Evolutionary conservation across 2,888 invertebrate species (phyloP), one percentile per base, ranked within the genome.

Genomic region (Melanchra persicariae): DNA sequence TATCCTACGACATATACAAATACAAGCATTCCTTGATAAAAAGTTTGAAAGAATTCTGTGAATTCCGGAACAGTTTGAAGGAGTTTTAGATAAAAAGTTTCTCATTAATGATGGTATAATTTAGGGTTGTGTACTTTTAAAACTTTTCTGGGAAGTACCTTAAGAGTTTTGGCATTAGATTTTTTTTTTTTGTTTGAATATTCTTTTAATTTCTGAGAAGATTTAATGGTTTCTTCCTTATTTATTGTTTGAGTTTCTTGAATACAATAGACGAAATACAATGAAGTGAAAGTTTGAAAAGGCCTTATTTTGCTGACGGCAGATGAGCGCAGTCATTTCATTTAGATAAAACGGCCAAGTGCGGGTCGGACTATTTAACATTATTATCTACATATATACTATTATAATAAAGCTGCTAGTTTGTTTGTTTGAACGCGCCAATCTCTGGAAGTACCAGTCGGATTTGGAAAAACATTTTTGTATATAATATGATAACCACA

Each of bases 41-140:
- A 55, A n/a, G 60, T 72, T 17, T 0, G 7, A 19, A 62, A 67
- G 37, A 67, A 37, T 68, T 64, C 45, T 2, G 12, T 19, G 17
- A 47, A 55, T 62, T 8, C 19, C 30, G 22, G 55, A 83, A 69
- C 52, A 72, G 30, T 70, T 70, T 57, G 34, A 24, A 7, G 51
- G 37, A 62, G n/a, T 51, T 52, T n/a, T 0, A n/a, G 17, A 54
- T 40, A 57, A 64, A 79, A 78, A 70, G 70, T 55, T 70, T 63
- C 49, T 30, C 47, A 63, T 66, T 69, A 55, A 75, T 49, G 24
- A 66, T 1, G 51, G 47, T n/a, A 52, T 49, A 63, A 66, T 63
- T 79, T 47, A 26, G 54, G 34, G 24, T 40, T 68, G 59, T 58
- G 45, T 67, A 59, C 34, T 67, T 74, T 52, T n/a, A 10, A 61